Evolutionary conservation across 23 tunicate genomes (phyloP), one percentile per base, ranked within the genome.

Genomic region (Trididemnum clinides): DNA sequence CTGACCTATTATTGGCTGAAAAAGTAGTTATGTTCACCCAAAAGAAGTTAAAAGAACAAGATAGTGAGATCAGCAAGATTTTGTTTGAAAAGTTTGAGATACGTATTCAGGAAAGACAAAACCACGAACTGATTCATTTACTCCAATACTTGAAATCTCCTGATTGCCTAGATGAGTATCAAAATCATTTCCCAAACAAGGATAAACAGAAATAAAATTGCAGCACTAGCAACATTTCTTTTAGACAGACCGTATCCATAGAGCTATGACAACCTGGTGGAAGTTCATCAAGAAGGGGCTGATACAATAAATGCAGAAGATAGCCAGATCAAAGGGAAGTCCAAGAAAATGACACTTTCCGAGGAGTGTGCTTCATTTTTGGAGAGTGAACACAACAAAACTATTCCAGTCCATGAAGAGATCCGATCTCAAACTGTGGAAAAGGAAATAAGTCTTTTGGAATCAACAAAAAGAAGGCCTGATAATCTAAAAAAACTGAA

Each of bases 1-100:
- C 82, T n/a, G 82, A 77, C 70, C 31, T 37, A 19, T 12, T 76
- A 39, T 12, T 76, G 30, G 70, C 82, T 19, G 82, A 76, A 76
- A 44, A 76, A 76, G 70, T 76, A 18, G 39, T 76, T 23, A 28
- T 20, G 6, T 76, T 76, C 30, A 39, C 82, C 23, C 6, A 39
- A 5, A 30, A 33, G 63, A 70, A 70, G 38, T 19, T 70, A 27
- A 28, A 37, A 28, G 77, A 31, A 6, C 38, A 28, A 32, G 18
- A 12, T 5, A 62, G 12, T 44, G 12, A 10, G 15, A 7, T 44
- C 15, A 15, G 54, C 10, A 63, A 63, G 19, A n/a, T n/a, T 25
- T 25, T 63, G 28, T 25, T 63, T 18, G 71, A 63, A 25, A 63
- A n/a, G 22, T 63, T 63, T n/a, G 23, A 63, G 71, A 25, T 7